Base-by-base conservation (phyloP, 2,888 invertebrate species). In the Polyommatus iphigenia region DNA sequence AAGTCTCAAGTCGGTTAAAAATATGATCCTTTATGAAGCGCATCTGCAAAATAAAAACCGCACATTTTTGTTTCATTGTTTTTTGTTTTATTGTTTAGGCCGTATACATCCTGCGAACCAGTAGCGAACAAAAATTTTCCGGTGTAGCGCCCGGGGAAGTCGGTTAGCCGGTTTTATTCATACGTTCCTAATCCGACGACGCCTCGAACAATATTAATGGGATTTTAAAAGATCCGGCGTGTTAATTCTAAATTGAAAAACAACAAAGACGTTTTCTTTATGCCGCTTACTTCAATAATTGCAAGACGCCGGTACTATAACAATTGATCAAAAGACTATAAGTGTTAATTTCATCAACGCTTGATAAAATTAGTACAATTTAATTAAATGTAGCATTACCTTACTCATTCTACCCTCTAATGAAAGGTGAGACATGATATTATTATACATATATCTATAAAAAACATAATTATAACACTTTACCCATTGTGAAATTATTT, bases 151-250 rank as follows among this genome's bases (percentile, higher is more conserved):
- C n/a, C 32, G 41, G 72, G 72, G 72, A 41, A 41, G 72, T 41
- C 41, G 72, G 72, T 72, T 72, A 67, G 67, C 67, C 67, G 29
- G 67, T 32, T 67, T 67, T 67, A 67, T 67, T 67, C 67, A 67
- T 13, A 67, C 62, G 13, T 32, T 32, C 67, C 67, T 67, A 67
- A 67, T 67, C 67, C 67, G 67, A 67, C 24, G 29, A 67, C 67
- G 32, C 67, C 67, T 67, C 29, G 29, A 15, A 32, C 29, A 67
- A 67, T 67, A 67, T 67, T 67, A 24, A 67, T 67, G 67, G 67
- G 67, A 67, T 67, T 67, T 67, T 67, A 67, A 67, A 67, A 67
- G 29, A 32, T 67, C 67, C 29, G 29, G 29, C 67, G 29, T 32
- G 67, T 32, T 13, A 67, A 67, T 67, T 67, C 29, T 67, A 67